Percentiles rank a stretch among this genome's conserved stretches.
phyloP scores from a whole-genome alignment of 1,140 invertebrate species.

The Oncopeltus fasciatus region DNA sequence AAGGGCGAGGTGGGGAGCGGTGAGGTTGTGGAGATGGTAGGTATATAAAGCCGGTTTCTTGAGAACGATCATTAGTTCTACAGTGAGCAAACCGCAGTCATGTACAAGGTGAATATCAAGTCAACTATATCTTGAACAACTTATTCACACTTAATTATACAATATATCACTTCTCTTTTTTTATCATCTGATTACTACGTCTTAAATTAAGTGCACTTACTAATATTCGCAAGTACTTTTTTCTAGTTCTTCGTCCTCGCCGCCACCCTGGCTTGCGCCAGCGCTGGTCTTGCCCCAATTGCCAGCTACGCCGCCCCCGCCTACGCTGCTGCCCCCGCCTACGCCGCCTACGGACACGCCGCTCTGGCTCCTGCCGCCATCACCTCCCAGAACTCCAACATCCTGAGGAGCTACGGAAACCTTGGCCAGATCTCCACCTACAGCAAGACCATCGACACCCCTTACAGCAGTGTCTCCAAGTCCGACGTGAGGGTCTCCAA shows the following conservation, averaged over 20 bases:
- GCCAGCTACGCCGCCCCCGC: conserved; percentile 10
- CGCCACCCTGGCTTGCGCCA: conserved; percentile 22
- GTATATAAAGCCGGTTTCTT: too few relatives aligned
- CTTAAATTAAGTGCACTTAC: too few relatives aligned
- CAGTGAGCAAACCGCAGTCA: too few relatives aligned
- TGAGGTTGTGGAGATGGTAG: too few relatives aligned
- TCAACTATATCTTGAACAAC: too few relatives aligned
- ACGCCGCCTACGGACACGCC: conserved; percentile 25
- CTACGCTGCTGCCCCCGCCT: conserved; percentile 22
- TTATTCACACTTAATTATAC: too few relatives aligned
- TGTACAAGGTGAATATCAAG: too few relatives aligned
- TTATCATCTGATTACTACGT: too few relatives aligned
- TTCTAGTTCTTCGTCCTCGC: conserved; percentile 23
- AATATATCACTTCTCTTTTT: too few relatives aligned
- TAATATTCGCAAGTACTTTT: too few relatives aligned
- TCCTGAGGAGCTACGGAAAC: conserved; percentile 28
- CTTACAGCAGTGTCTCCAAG: conserved; percentile 29
- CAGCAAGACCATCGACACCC: conserved; percentile 29
- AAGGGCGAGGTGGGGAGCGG: too few relatives aligned
- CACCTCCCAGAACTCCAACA: conserved; percentile 27
- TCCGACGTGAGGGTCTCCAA: conserved; percentile 27
- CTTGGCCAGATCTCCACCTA: conserved; percentile 28
- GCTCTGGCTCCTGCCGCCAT: conserved; percentile 25
- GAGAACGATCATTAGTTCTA: too few relatives aligned
- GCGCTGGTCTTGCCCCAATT: conserved; percentile 20